Percentiles rank a stretch among this genome's conserved stretches.
These are phyloP conservation scores for Hesperophylax magnus DNA, from an alignment of 1,140 invertebrate species.

Conservation along the genomic window DNA sequence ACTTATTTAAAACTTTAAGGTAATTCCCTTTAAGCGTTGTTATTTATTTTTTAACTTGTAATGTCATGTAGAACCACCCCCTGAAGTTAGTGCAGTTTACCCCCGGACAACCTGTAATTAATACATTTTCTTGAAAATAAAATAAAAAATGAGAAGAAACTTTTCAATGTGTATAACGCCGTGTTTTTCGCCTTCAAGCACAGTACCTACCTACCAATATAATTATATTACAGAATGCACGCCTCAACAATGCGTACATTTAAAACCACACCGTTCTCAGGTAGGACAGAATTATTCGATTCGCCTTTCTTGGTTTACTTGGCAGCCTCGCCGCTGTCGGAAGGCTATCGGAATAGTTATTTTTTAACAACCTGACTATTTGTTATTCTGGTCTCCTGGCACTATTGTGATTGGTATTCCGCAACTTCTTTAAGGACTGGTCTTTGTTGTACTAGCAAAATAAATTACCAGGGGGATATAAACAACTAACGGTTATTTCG, in stretches of 20 bases:
- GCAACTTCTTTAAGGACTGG: neutral
- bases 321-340: neutral
- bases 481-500: neutral
- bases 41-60: too few species aligned
- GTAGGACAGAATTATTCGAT: neutral
- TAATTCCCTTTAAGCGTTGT: too few species aligned
- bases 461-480: neutral
- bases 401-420: constrained; percentile 1
- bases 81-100: too few species aligned
- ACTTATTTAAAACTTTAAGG: too few species aligned
- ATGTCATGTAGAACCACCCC: too few species aligned
- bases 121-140: too few species aligned
- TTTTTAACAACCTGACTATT: neutral
- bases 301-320: neutral
- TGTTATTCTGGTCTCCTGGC: neutral
- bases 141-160: too few species aligned
- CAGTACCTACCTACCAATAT: neutral
- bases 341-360: neutral
- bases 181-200: neutral
- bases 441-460: neutral
- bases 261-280: neutral
- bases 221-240: neutral
- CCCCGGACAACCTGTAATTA: too few species aligned
- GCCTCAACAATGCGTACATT: neutral
- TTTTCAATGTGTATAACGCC: too few species aligned